Evolutionary conservation across 2,797 vertebrate genomes (phyloP).

Genomic region (Artibeus lituratus): DNA sequence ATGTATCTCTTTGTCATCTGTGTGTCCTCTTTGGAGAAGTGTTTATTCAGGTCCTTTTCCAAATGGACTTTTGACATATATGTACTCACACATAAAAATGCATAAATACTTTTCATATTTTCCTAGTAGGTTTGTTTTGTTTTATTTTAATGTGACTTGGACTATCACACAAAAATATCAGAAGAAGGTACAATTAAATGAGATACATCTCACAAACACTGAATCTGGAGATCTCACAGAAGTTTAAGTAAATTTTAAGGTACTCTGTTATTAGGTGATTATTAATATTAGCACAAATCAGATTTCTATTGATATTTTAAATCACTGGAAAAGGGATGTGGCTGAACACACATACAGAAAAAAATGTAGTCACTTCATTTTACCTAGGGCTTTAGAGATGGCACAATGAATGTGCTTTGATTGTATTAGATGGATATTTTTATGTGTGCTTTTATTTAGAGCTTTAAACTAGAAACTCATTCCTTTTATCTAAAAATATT

Average conservation of each 20-base stretch:
- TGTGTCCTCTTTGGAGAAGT: neutral
- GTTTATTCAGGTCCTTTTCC: neutral
- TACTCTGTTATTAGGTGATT: neutral
- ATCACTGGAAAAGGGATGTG: neutral
- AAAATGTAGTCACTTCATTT: neutral
- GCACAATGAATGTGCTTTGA: neutral
- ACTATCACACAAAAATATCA: neutral
- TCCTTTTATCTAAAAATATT: constrained; percentile 47
- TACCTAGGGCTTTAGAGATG: neutral
- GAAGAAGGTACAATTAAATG: neutral
- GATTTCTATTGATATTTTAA: neutral
- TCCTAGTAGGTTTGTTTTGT: neutral
- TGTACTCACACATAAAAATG: neutral
- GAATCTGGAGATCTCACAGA: neutral
- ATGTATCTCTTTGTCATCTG: neutral
- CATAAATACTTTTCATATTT: neutral
- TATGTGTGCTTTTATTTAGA: constrained; percentile 42
- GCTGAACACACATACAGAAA: neutral
- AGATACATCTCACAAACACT: neutral
- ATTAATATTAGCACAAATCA: constrained; percentile 26
- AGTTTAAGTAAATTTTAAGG: neutral
- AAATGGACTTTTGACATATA: neutral
- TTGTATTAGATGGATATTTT: constrained; percentile 30
- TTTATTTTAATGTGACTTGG: constrained; percentile 13
- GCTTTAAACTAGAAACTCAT: neutral